Base-by-base conservation (phyloP, 1,140 invertebrate genomes). In the Hyposmocoma kahamanoa region DNA sequence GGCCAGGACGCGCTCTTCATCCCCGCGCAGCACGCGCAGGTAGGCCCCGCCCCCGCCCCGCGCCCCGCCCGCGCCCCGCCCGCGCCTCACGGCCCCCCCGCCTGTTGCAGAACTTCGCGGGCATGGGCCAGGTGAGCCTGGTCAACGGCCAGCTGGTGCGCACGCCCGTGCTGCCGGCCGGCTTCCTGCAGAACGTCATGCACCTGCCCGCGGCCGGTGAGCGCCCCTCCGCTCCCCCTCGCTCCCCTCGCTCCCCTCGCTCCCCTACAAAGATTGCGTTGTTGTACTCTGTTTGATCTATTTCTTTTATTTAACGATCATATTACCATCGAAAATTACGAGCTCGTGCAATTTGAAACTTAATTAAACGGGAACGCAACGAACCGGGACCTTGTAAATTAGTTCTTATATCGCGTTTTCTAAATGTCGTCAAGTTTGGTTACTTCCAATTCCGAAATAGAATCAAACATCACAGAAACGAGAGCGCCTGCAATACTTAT, bases 1-100 rank as follows among this genome's bases (percentile, higher is more conserved):
- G 96, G 96, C 0, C 96, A 97, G 70, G 96, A 97, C 71, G 95
- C 95, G 0, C 88, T 97, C 18, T 95, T 97, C 74, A 95, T 96
- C 67, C 95, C 94, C 36, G 91, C 77, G n/a, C 80, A 81, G 26
- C 77, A 84, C 45, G 68, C 73, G 11, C 75, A 84, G 71, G 79
- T 79, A 48, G 11, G 19, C n/a, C n/a, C n/a, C n/a, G n/a, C n/a
- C n/a, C n/a, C n/a, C 24, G 24, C 24, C 24, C 11, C 24, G 11
- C 24, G 11, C 24, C 5, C 24, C 5, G 6, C 24, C 24, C 6
- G 6, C 24, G 11, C 6, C 24, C 24, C n/a, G n/a, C n/a, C n/a
- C n/a, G n/a, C n/a, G n/a, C n/a, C n/a, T n/a, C 24, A 26, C 24
- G 24, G 5, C 5, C 24, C 11, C 24, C 24, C 24, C 24, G 24